Evolutionary conservation across 2,888 invertebrate genomes (phyloP).

Genomic region (Meiosimyza platycephala): DNA sequence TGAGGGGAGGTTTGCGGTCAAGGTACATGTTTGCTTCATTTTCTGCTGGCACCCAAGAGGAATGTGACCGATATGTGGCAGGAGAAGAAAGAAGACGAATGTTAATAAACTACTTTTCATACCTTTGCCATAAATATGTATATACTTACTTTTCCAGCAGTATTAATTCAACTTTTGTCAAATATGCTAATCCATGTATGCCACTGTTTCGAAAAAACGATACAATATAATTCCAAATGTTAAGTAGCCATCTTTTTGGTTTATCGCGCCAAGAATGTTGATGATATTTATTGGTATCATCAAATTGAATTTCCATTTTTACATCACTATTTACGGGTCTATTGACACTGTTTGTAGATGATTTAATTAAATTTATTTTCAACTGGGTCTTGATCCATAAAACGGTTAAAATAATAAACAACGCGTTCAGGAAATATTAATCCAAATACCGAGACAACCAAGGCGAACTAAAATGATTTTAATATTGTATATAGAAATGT

Average conservation of each 20-base stretch:
- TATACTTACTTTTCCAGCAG: conserved; percentile 56
- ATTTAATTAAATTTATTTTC: conserved; percentile 22
- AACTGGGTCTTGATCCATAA: conserved; percentile 32
- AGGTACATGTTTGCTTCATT: too few species aligned
- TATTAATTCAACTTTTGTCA: conserved; percentile 51
- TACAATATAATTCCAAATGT: conserved; percentile 37
- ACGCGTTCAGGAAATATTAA: conserved; percentile 37
- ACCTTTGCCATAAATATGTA: background rate
- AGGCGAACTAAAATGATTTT: background rate
- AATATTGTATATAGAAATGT: too few species aligned
- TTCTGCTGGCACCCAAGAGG: too few species aligned
- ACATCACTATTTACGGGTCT: background rate
- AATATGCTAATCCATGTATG: conserved; percentile 62
- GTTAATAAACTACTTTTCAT: too few species aligned
- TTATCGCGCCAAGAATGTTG: background rate
- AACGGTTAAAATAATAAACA: conserved; percentile 39
- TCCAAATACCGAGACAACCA: conserved; percentile 42
- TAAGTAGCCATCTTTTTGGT: background rate
- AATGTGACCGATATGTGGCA: too few species aligned
- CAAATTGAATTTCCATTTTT: conserved; percentile 22
- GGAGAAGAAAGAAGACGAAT: too few species aligned
- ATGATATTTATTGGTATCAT: background rate
- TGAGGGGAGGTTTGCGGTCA: too few species aligned
- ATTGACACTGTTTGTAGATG: background rate
- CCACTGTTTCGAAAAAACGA: conserved; percentile 58